Base-by-base conservation (phyloP, 2,113 vertebrate species). In the Psettodes erumei region DNA sequence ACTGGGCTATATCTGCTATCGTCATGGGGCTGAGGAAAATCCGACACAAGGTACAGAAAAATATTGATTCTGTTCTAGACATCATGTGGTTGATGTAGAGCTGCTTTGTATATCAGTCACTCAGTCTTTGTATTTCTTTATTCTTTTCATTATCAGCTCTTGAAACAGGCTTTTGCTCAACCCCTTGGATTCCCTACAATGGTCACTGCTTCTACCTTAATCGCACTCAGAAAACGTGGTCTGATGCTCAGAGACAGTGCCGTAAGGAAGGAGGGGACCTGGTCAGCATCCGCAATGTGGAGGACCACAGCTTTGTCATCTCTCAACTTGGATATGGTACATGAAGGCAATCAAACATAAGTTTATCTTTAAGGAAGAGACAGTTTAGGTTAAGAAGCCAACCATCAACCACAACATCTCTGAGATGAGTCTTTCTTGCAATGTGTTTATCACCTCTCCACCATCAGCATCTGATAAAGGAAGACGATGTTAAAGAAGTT, bases 241-340 rank as follows among this genome's bases (percentile, higher is more conserved):
- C 88, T 23, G 90, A 94, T 5, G 96, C 97, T 5, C 83, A 90
- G 90, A 87, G 10, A 37, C 86, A 91, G 1, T 99, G 98, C 53
- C 93, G 94, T 32, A 96, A 94, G 56, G 95, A 96, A 33, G 94
- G 89, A 2, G 96, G 96, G 0, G 96, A 97, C 66, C 93, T 99
- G 0, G 93, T 93, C 0, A 98, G 95, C 82, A 89, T 98, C n/a
- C 95, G 94, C 60, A 96, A 94, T 63, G 81, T 96, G 0, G 96
- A 98, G 80, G 96, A 99, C 59, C 95, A 96, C 67, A 95, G 95
- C 80, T 99, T 98, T 78, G 80, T 96, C 67, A 85, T 96, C 86
- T 96, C 96, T 45, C 96, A 97, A 58, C 95, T 98, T 72, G 97
- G 96, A 82, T 98, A 96, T 6, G 87, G 97, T 98, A 81, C 79